These are phyloP conservation scores for Sitta europaea DNA, from an alignment of 2,113 vertebrate species.

Conservation along the genomic window DNA sequence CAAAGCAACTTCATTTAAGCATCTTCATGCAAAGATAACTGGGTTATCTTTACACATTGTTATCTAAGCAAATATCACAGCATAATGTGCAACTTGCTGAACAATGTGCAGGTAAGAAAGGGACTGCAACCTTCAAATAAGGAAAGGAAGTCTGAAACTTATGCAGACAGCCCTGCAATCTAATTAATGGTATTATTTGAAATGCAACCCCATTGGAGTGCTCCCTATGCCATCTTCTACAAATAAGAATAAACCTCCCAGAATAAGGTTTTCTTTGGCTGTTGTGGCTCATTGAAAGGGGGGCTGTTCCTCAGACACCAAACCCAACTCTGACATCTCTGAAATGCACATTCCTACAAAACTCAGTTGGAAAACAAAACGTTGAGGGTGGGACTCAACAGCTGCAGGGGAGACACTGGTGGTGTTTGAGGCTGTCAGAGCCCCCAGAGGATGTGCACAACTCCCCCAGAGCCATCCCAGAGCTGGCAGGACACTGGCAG, in stretches of 20 bases:
- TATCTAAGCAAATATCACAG: fast-evolving
- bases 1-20: background rate
- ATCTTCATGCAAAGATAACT: too few species aligned
- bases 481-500: background rate
- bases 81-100: background rate
- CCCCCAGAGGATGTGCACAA: background rate
- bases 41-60: background rate
- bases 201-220: background rate
- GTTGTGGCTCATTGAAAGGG: background rate
- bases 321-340: background rate
- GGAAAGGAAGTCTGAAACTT: background rate
- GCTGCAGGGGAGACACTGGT: background rate
- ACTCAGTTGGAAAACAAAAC: background rate
- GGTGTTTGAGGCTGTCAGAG: background rate
- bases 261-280: background rate
- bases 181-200: background rate
- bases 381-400: background rate
- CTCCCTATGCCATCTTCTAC: too few species aligned
- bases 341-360: background rate
- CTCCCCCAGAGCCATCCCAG: background rate
- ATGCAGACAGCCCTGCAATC: background rate
- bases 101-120: background rate
- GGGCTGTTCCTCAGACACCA: background rate
- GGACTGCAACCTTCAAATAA: background rate
- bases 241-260: too few species aligned